Evolutionary conservation across 2,888 invertebrate species (phyloP), one percentile per base, ranked within the genome.

Genomic region (Erannis defoliaria): DNA sequence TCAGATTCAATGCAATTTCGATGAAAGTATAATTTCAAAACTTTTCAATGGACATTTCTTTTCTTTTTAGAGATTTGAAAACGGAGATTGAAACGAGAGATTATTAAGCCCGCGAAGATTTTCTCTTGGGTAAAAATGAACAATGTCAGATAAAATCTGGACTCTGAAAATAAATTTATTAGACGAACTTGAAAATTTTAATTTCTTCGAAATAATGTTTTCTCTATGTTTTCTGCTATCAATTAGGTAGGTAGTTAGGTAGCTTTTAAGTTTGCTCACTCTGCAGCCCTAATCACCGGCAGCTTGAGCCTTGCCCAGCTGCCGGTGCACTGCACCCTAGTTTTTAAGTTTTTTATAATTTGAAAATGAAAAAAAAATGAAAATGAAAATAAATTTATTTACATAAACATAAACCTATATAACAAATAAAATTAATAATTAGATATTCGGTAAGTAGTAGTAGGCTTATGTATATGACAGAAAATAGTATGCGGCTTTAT

Each of bases 71-170:
- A 64, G 56, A 70, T 68, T 64, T 64, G 63, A 64, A 62, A 72
- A 68, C 59, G 55, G 54, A 75, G 77, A 74, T 79, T 64, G 66
- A 79, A 68, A 72, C 58, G 64, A 62, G 67, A 59, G 78, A 75
- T 77, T 70, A 69, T 66, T 61, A 70, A 70, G 67, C 67, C 68
- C 71, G 63, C 59, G 67, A 65, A 62, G 57, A 63, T 68, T 69
- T 68, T 72, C 69, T 68, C 72, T 70, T 68, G 68, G 67, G 69
- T 64, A 55, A 43, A 61, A 70, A 66, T 68, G 73, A 72, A 78
- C 75, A 77, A 72, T 68, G 70, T 64, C 57, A 66, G 79, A 72
- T 73, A 69, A 23, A 58, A 76, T 74, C 78, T 73, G 63, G 69
- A 57, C 66, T 71, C 64, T 67, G 21, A n/a, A 66, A 46, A 61